Evolutionary conservation across 2,113 vertebrate genomes (phyloP).

Genomic region (Hiodon alosoides): DNA sequence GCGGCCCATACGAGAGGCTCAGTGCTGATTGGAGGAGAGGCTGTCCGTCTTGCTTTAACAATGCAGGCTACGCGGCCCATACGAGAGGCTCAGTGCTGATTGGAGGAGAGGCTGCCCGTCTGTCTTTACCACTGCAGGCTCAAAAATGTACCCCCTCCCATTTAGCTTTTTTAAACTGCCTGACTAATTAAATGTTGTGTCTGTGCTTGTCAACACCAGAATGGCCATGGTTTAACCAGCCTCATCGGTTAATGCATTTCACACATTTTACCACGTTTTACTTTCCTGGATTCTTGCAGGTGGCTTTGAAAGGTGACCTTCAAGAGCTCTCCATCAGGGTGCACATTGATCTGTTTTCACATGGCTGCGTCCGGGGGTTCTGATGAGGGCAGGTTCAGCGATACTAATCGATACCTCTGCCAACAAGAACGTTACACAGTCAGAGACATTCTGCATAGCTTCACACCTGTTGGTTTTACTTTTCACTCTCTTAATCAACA

Average conservation of each 20-base stretch:
- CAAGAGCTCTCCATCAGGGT: background rate
- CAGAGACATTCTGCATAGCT: background rate
- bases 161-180: too few species aligned
- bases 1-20: too few species aligned
- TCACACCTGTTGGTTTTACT: slow-evolving; percentile 10
- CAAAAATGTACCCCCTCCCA: too few species aligned
- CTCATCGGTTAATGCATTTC: background rate
- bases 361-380: slow-evolving; percentile 12
- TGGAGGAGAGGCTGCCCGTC: too few species aligned
- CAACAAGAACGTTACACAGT: slow-evolving; percentile 13
- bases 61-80: too few species aligned
- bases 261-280: background rate
- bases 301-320: slow-evolving; percentile 18
- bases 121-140: too few species aligned
- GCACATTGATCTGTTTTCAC: slow-evolving; percentile 22
- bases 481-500: slow-evolving; percentile 12
- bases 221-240: too few species aligned
- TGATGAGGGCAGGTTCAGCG: slow-evolving; percentile 11
- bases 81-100: too few species aligned
- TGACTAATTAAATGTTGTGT: too few species aligned
- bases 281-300: background rate
- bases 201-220: too few species aligned
- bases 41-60: too few species aligned
- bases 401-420: slow-evolving; percentile 12
- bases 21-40: too few species aligned